Evolutionary conservation across 1,140 invertebrate species (phyloP).

Genomic region (Thaumatotibia leucotreta): DNA sequence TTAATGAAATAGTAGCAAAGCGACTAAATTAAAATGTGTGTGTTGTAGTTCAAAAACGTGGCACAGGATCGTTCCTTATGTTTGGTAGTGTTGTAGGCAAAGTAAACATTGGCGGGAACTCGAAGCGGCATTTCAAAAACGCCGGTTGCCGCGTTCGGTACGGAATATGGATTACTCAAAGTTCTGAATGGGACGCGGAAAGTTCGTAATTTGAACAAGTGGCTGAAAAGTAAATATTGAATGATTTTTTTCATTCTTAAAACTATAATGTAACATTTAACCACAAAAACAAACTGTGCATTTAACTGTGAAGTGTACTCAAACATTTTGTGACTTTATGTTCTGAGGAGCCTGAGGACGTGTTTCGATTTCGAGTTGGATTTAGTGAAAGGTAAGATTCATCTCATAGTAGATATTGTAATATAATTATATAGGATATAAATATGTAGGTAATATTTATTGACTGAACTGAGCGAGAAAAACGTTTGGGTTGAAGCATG

Average conservation of each 20-base stretch:
- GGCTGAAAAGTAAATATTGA: background rate
- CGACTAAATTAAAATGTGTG: background rate
- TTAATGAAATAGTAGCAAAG: background rate
- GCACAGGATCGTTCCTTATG: background rate
- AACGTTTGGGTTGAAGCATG: too few relatives aligned
- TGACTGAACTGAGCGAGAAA: too few relatives aligned
- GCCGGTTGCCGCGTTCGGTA: background rate
- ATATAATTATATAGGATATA: too few relatives aligned
- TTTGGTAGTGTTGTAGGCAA: background rate
- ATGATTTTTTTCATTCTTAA: background rate
- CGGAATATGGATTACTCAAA: background rate
- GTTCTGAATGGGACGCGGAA: background rate
- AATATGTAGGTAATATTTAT: too few relatives aligned
- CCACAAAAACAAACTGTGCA: too few relatives aligned
- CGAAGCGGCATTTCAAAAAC: background rate
- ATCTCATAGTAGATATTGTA: too few relatives aligned
- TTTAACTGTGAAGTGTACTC: background rate
- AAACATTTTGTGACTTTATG: too few relatives aligned
- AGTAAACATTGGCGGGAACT: background rate
- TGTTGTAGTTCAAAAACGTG: background rate
- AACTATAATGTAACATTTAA: background rate
- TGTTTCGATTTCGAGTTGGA: background rate
- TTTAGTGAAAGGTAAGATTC: background rate
- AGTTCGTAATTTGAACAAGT: background rate
- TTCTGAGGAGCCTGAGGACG: too few relatives aligned